phyloP scores from a whole-genome alignment of 2,888 invertebrate genomes.

The Fragum whitleyi region DNA sequence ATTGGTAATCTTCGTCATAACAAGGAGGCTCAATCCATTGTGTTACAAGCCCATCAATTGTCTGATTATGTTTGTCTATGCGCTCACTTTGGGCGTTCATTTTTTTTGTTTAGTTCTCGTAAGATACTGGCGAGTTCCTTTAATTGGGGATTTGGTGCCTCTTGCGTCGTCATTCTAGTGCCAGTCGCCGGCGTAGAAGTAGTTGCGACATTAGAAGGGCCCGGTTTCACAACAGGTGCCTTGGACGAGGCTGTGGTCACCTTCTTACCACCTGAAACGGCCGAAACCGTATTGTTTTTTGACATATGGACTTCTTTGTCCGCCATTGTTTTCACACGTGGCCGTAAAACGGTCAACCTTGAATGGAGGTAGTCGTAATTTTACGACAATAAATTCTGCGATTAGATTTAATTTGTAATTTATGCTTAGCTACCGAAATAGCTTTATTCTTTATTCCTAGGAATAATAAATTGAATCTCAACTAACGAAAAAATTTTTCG shows the following conservation, averaged over 20 bases:
- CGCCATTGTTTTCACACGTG: slow-evolving; percentile 23
- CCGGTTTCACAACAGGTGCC: too few relatives aligned
- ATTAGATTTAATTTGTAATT: not conserved
- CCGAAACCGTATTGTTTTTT: slow-evolving; percentile 21
- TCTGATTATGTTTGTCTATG: slow-evolving; percentile 15
- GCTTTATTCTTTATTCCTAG: slow-evolving; percentile 27
- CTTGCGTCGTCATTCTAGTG: not conserved
- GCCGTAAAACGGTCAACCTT: not conserved
- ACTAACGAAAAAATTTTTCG: slow-evolving; percentile 12
- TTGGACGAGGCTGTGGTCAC: not conserved
- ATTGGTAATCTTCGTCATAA: not conserved
- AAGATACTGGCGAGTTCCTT: slow-evolving; percentile 8
- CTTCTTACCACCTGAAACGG: slow-evolving; percentile 22
- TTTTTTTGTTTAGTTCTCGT: slow-evolving; percentile 16
- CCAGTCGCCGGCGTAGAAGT: not conserved
- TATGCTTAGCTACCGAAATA: slow-evolving; percentile 23
- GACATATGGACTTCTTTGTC: slow-evolving; percentile 31
- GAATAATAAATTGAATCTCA: slow-evolving; percentile 15
- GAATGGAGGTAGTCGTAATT: slow-evolving; percentile 13
- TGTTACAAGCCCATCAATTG: not conserved
- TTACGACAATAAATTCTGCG: not conserved
- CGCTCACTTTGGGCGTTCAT: slow-evolving; percentile 16
- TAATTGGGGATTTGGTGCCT: not conserved
- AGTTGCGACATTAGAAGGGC: not conserved
- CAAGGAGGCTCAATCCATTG: not conserved